phyloP scores from a whole-genome alignment of 2,888 invertebrate genomes.

The Geophilus truncorum region DNA sequence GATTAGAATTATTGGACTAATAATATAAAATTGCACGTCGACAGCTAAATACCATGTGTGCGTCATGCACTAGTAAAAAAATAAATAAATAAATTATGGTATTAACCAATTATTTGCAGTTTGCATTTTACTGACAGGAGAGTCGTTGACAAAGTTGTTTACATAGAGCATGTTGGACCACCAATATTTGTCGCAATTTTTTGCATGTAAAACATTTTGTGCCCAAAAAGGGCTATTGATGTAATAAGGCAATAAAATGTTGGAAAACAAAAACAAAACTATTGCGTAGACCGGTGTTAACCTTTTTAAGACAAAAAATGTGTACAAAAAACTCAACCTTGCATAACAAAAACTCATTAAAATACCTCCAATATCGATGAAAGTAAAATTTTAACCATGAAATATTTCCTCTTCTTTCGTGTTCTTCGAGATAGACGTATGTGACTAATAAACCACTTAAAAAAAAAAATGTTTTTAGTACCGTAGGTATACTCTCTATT shows the following conservation, averaged over 20 bases:
- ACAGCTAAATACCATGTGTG: constrained; percentile 29
- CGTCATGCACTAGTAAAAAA: not conserved
- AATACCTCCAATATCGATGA: too few species aligned
- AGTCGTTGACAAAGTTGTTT: constrained; percentile 27
- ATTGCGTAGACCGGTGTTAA: not conserved
- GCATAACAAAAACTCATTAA: too few species aligned
- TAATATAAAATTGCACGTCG: constrained; percentile 29
- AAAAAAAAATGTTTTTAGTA: too few species aligned
- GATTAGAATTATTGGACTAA: constrained; percentile 23
- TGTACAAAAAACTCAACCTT: too few species aligned
- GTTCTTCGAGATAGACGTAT: not conserved
- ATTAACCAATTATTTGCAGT: too few species aligned
- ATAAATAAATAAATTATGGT: not conserved
- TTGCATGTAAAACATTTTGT: not conserved
- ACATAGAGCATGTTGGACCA: constrained; percentile 9
- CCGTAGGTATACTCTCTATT: too few species aligned
- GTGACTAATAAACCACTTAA: constrained; percentile 25
- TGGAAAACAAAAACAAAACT: not conserved
- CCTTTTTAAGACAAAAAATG: not conserved
- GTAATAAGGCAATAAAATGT: not conserved
- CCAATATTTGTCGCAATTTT: constrained; percentile 14
- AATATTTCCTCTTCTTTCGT: not conserved
- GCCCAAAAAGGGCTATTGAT: constrained; percentile 14
- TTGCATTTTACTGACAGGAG: too few species aligned
- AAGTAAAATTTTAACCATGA: constrained; percentile 1